These are phyloP conservation scores for Herpetotheres cachinnans DNA, from an alignment of 2,113 vertebrate species.

Conservation along the genomic window DNA sequence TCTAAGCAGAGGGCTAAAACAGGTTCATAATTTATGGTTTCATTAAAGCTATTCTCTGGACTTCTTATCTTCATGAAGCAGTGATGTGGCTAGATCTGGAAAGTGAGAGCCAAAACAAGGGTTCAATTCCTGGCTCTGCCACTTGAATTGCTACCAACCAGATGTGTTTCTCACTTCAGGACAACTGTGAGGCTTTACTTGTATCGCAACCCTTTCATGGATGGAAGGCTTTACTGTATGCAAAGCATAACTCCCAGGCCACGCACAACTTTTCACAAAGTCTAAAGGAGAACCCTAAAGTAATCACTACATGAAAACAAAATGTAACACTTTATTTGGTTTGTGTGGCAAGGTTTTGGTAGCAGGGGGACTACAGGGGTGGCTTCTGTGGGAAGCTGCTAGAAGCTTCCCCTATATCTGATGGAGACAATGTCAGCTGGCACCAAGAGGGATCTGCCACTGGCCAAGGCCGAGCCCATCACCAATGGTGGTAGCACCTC, in stretches of 20 bases:
- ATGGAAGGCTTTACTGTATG: rapidly evolving
- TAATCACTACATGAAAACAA: neutral
- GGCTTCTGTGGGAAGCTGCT: no score
- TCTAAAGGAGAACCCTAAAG: neutral
- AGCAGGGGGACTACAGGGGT: no score
- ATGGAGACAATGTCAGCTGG: no score
- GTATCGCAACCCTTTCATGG: neutral
- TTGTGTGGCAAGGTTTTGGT: no score
- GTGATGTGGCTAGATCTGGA: neutral
- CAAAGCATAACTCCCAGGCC: neutral
- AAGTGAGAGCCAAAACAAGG: neutral
- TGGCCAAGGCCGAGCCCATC: no score
- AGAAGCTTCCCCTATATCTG: no score
- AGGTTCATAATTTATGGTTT: neutral
- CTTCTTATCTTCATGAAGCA: neutral
- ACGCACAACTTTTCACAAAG: neutral
- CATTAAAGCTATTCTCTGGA: neutral
- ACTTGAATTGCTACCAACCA: neutral
- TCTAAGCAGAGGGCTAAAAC: neutral
- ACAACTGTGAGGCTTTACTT: neutral
- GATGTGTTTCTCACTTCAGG: neutral
- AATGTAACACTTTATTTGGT: neutral
- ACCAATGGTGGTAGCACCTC: no score
- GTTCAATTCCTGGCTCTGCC: neutral
- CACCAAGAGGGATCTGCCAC: no score